A percentile compares a stretch with the other conserved stretches of the same genome.
Evolutionary conservation across 2,888 invertebrate species (phyloP).

Genomic region (Cosmia trapezina): DNA sequence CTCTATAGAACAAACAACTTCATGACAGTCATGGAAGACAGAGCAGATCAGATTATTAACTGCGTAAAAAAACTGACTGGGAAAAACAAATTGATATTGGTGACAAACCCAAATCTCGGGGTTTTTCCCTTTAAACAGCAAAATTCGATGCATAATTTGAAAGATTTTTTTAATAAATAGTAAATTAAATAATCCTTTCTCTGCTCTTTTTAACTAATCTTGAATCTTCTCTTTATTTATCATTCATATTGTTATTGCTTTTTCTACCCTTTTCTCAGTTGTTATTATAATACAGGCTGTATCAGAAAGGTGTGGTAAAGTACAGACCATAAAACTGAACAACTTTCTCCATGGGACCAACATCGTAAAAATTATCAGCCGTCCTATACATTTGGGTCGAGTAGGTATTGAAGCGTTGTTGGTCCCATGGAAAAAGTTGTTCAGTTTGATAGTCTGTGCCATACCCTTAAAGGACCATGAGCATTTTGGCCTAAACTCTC

Average conservation of each 20-base stretch:
- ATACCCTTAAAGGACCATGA: too few relatives aligned
- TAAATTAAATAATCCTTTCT: neutral
- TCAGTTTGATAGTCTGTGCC: too few relatives aligned
- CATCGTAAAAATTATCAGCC: too few relatives aligned
- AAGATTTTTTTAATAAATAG: neutral
- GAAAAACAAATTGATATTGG: slow-evolving; percentile 9
- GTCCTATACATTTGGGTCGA: too few relatives aligned
- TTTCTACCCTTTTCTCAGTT: neutral
- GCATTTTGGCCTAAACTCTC: too few relatives aligned
- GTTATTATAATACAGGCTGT: too few relatives aligned
- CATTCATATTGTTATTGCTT: neutral
- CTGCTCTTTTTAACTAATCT: neutral
- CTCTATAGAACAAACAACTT: neutral
- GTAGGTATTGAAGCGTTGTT: too few relatives aligned
- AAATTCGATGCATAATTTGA: slow-evolving; percentile 7
- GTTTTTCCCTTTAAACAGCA: neutral
- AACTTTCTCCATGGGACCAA: too few relatives aligned
- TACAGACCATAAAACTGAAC: too few relatives aligned
- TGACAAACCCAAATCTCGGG: neutral
- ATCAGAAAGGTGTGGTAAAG: too few relatives aligned
- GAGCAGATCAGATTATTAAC: neutral
- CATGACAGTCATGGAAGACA: neutral
- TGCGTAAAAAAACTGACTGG: slow-evolving; percentile 25
- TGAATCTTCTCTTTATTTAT: neutral
- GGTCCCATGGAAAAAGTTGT: too few relatives aligned